Percentiles rank a stretch among this genome's conserved stretches.
Evolutionary conservation across 2,113 vertebrate genomes (phyloP).

Genomic region (Calypte anna): DNA sequence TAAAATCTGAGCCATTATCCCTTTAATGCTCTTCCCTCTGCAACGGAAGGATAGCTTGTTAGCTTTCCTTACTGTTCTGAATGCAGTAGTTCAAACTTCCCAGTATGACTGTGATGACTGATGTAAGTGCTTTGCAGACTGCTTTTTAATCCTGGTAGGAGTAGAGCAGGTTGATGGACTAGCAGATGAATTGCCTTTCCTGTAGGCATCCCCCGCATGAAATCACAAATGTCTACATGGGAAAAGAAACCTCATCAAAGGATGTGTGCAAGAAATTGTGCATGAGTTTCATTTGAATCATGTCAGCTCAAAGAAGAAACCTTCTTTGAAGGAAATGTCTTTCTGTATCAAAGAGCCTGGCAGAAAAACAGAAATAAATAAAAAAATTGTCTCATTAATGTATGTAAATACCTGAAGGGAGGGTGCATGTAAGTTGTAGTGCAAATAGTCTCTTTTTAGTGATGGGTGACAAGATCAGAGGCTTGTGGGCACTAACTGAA

Average conservation of each 20-base stretch:
- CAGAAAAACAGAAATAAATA: background rate
- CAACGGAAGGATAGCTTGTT: background rate
- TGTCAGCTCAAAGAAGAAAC: background rate
- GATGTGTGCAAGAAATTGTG: background rate
- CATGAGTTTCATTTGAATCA: background rate
- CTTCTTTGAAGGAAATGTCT: background rate
- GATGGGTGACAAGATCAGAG: background rate
- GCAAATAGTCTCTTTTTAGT: background rate
- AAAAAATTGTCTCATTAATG: rapidly evolving
- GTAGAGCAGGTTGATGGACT: background rate
- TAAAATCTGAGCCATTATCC: background rate
- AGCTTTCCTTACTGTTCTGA: background rate
- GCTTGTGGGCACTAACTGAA: background rate
- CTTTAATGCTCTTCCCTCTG: background rate
- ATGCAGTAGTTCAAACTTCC: background rate
- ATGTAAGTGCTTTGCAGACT: background rate
- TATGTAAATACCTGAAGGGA: background rate
- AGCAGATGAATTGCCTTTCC: background rate
- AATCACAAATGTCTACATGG: background rate
- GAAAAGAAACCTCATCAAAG: background rate
- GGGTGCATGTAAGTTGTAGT: background rate
- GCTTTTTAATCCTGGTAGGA: background rate
- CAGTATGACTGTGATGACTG: background rate
- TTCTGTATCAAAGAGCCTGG: background rate
- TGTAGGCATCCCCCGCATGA: background rate